Base-by-base conservation (phyloP, 2,888 invertebrate species). In the Dioctria linearis region DNA sequence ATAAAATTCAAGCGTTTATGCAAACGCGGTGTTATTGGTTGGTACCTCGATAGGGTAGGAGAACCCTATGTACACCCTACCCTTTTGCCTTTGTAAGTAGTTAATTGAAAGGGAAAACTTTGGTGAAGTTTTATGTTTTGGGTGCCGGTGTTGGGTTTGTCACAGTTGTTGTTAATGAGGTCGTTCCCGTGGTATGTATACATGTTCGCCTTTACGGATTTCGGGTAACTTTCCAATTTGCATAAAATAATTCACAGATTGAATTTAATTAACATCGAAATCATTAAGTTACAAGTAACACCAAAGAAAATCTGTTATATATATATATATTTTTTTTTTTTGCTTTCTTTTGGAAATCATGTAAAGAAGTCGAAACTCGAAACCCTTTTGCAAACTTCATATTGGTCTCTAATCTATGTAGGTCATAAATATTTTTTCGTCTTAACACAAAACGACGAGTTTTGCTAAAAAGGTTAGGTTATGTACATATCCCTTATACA, bases 1-100 rank as follows among this genome's bases (percentile, higher is more conserved):
- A 49, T 76, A 63, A 76, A 76, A 76, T 63, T 49, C 46, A 66
- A 11, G 11, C 49, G 63, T 40, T 73, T 73, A 73, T 73, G 57
- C 59, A 73, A 73, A 73, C 51, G 25, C 25, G 37, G 25, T 11
- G 42, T 39, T 13, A 73, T 73, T 59, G 73, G 54, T 42, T 5
- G 73, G 54, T 42, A 5, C 59, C 57, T 25, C 25, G 25, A 25
- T 25, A 25, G 25, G 25, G 25, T 25, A 25, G 25, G 25, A 25
- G 25, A 25, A 25, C 25, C 25, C 25, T 25, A 25, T 25, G 25
- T 25, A 25, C 2, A 25, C 25, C 25, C 25, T 25, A 25, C 25
- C 54, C 59, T 59, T 42, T n/a, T 8, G 3, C 43, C 59, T 5
- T 42, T 57, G 11, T 39, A 54, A 42, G 8, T 40, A 13, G 4